Conservation (phyloP, 2,113 vertebrate species). For the Odontophorus gujanensis region DNA sequence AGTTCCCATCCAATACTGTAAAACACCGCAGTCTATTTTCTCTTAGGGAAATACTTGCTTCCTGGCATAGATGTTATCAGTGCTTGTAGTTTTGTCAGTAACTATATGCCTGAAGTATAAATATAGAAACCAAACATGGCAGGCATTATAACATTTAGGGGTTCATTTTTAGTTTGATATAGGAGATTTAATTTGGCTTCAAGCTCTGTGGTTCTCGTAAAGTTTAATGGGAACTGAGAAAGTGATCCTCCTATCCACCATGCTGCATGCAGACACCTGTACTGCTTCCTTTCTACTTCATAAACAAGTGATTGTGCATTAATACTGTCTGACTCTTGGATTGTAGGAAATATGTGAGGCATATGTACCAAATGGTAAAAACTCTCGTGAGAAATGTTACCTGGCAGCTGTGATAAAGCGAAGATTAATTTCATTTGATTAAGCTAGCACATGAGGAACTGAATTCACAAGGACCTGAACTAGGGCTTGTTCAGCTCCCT, state of each 20-base stretch:
- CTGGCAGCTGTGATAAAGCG: conserved; percentile 22
- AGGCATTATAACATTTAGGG: conserved; percentile 4
- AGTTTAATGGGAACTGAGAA: conserved; percentile 40
- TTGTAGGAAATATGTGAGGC: not conserved
- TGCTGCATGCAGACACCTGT: not conserved
- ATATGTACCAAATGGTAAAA: not conserved
- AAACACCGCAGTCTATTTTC: not conserved
- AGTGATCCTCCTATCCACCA: not conserved
- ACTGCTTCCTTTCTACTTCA: conserved; percentile 30
- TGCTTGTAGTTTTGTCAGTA: conserved; percentile 31
- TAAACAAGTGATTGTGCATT: conserved; percentile 23
- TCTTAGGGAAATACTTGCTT: not conserved
- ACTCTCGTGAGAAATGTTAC: not conserved
- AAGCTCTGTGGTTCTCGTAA: conserved; percentile 17
- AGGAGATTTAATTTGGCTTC: conserved; percentile 50
- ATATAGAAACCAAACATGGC: conserved; percentile 12
- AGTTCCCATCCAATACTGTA: not conserved
- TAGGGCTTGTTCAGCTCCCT: not conserved
- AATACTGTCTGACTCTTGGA: not conserved
- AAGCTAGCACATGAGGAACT: not conserved
- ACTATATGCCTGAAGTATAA: conserved; percentile 27
- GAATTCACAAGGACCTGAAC: not conserved
- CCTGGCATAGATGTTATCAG: not conserved
- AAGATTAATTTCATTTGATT: conserved; percentile 25
- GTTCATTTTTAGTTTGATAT: conserved; percentile 35